phyloP scores from a whole-genome alignment of 2,113 vertebrate species.

The Dryoscopus gambensis region DNA sequence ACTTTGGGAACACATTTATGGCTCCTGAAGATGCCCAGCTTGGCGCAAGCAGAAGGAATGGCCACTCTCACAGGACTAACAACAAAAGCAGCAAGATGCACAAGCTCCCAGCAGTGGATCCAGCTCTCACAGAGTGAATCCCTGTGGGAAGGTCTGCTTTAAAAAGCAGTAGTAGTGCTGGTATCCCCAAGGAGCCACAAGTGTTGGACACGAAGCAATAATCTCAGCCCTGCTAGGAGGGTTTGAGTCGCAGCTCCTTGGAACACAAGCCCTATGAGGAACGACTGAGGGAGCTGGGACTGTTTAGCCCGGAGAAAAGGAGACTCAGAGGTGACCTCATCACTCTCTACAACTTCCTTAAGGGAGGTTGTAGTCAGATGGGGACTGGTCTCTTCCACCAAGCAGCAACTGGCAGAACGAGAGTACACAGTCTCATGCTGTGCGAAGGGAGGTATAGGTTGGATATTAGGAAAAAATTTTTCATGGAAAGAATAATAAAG shows the following conservation, averaged over 20 bases:
- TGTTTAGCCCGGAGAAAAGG: too few relatives aligned
- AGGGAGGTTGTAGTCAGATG: too few relatives aligned
- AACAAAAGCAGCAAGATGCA: background rate
- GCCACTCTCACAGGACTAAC: background rate
- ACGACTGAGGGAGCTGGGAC: too few relatives aligned
- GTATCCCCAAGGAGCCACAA: background rate
- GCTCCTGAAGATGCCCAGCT: background rate
- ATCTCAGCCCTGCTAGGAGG: background rate
- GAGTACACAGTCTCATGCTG: too few relatives aligned
- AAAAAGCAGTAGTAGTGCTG: background rate
- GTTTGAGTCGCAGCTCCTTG: background rate
- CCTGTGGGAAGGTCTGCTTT: background rate
- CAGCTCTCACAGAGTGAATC: background rate
- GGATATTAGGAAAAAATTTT: too few relatives aligned
- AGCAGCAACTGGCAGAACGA: too few relatives aligned
- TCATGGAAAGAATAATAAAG: too few relatives aligned
- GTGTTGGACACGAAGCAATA: background rate
- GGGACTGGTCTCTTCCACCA: too few relatives aligned
- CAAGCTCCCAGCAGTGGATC: rapidly evolving
- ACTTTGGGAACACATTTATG: background rate
- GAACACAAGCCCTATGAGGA: too few relatives aligned
- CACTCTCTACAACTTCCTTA: too few relatives aligned
- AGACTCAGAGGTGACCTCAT: too few relatives aligned
- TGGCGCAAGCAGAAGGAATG: background rate
- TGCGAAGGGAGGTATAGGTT: too few relatives aligned